Evolutionary conservation across 2,797 vertebrate genomes (phyloP).

Genomic region (Enteromius unitaeniatus): DNA sequence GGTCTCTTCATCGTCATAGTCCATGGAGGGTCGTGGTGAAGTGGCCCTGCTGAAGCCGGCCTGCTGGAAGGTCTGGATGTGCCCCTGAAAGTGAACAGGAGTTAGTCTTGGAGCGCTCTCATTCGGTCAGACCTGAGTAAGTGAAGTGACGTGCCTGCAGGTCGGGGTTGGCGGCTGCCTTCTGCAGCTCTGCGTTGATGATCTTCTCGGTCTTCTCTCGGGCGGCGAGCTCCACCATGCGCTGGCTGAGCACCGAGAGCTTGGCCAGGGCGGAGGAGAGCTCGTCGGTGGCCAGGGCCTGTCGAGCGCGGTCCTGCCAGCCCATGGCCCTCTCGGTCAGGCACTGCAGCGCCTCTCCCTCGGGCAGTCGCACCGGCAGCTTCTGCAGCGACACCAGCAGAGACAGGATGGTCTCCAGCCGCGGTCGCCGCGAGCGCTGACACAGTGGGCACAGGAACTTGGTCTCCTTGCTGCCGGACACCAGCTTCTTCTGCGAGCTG

Average conservation of each 20-base stretch:
- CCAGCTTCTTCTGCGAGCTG: constrained; percentile 89
- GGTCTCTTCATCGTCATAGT: constrained; percentile 97
- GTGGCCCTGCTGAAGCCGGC: constrained; percentile 93
- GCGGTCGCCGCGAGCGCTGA: constrained; percentile 92
- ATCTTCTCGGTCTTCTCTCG: constrained; percentile 98
- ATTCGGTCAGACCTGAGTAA: neutral
- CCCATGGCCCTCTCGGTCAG: constrained; percentile 97
- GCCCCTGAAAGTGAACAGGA: constrained; percentile 79
- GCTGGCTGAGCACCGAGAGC: constrained; percentile 94
- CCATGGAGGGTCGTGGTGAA: constrained; percentile 89
- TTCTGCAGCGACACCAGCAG: constrained; percentile 97
- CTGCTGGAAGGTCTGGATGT: constrained; percentile 97
- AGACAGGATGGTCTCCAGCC: constrained; percentile 95
- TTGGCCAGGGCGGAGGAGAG: constrained; percentile 96
- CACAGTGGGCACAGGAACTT: constrained; percentile 97
- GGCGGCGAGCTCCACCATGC: constrained; percentile 98
- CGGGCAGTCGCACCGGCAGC: constrained; percentile 92
- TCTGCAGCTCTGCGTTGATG: constrained; percentile 96
- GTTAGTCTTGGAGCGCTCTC: neutral
- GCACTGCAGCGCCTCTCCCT: constrained; percentile 96
- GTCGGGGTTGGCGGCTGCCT: constrained; percentile 97
- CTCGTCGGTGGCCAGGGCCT: constrained; percentile 93
- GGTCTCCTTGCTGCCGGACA: constrained; percentile 87
- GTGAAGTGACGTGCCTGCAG: constrained; percentile 79
- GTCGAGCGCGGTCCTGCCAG: constrained; percentile 97